These are phyloP conservation scores for Parthenolecanium corni DNA, from an alignment of 2,888 invertebrate species.

Conservation along the genomic window DNA sequence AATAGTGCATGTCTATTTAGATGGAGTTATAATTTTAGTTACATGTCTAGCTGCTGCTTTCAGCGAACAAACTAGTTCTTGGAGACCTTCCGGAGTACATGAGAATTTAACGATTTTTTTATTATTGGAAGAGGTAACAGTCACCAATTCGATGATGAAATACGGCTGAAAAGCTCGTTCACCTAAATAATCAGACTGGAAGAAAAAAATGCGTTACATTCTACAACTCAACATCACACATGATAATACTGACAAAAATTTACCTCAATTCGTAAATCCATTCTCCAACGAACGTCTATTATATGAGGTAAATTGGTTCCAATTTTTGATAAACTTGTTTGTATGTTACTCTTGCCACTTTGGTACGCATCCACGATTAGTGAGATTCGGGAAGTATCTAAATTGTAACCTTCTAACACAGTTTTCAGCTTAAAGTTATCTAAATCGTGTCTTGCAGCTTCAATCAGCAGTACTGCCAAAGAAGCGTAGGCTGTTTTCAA, in stretches of 20 bases:
- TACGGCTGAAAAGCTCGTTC: not conserved
- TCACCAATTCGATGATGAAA: not conserved
- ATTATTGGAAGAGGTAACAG: not conserved
- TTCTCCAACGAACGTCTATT: too few species aligned
- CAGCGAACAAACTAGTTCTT: constrained; percentile 4
- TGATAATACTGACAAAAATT: too few species aligned
- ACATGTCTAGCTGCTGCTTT: constrained; percentile 2
- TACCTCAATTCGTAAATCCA: too few species aligned
- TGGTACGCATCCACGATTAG: constrained; percentile 1
- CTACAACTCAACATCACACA: too few species aligned
- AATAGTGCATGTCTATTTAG: too few species aligned
- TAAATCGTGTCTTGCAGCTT: constrained; percentile 1
- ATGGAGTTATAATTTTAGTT: not conserved
- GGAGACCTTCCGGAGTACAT: not conserved
- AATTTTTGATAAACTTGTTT: too few species aligned
- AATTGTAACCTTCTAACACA: constrained; percentile 4
- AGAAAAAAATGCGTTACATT: too few species aligned
- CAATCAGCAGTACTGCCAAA: not conserved
- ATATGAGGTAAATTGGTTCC: too few species aligned
- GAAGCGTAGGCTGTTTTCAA: constrained; percentile 12
- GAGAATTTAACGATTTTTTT: not conserved
- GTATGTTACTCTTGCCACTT: too few species aligned
- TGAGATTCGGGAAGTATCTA: not conserved
- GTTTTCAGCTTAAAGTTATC: constrained; percentile 2
- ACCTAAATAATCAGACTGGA: too few species aligned